Evolutionary conservation across 2,797 vertebrate species (phyloP).

Genomic region (Amblyopsis hoosieri): DNA sequence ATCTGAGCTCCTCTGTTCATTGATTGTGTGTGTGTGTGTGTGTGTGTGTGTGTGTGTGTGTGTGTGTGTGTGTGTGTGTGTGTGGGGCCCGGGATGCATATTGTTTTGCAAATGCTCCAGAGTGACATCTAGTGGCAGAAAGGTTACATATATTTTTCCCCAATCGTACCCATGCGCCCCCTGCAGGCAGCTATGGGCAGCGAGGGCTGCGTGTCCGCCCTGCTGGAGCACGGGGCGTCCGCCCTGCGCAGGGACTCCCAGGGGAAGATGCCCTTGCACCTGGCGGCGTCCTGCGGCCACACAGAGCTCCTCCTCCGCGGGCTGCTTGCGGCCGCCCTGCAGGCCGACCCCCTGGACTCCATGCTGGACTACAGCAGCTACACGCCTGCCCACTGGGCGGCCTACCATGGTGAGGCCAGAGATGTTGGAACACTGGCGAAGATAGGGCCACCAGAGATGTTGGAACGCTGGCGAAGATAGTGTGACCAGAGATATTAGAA

Average conservation of each 20-base stretch:
- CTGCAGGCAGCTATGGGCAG: slow-evolving; percentile 82
- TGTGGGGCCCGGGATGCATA: no score
- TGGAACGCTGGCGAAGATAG: no score
- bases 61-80: no score
- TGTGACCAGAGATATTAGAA: no score
- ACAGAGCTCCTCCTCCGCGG: slow-evolving; percentile 76
- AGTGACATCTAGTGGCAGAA: no score
- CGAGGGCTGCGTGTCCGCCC: slow-evolving; percentile 83
- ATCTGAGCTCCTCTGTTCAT: no score
- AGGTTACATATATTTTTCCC: not conserved
- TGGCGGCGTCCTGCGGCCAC: slow-evolving; percentile 85
- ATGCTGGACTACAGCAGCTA: slow-evolving; percentile 86
- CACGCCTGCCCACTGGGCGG: slow-evolving; percentile 89
- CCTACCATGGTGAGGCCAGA: slow-evolving; percentile 81
- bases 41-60: no score
- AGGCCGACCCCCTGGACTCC: slow-evolving; percentile 82
- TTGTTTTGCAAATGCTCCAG: no score
- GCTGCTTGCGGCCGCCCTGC: slow-evolving; percentile 79
- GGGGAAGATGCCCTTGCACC: slow-evolving; percentile 84
- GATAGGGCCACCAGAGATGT: no score
- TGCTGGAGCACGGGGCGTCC: slow-evolving; percentile 87
- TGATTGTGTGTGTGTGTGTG: no score
- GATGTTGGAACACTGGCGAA: no score
- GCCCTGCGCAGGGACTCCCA: slow-evolving; percentile 85
- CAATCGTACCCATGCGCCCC: not conserved